phyloP scores from a whole-genome alignment of 2,113 vertebrate genomes.

The Pogonocichla stellata region DNA sequence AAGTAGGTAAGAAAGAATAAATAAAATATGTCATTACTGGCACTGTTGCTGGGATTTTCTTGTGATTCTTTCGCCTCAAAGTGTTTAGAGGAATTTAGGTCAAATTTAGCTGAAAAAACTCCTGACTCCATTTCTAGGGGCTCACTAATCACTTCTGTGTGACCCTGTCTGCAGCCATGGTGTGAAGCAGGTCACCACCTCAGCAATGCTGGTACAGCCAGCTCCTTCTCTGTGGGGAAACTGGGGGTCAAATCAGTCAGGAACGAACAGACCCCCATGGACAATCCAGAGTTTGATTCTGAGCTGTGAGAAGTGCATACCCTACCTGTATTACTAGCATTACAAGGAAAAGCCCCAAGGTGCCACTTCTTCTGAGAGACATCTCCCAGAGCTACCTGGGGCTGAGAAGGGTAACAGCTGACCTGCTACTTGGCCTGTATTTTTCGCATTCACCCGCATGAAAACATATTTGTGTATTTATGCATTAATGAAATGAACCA shows the following conservation, averaged over 20 bases:
- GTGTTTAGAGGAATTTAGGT: neutral
- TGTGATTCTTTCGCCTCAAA: neutral
- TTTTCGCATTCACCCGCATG: neutral
- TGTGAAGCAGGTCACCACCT: neutral
- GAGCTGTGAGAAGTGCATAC: no score
- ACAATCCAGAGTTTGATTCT: neutral
- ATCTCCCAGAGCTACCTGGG: neutral
- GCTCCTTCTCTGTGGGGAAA: neutral
- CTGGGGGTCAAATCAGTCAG: accelerated
- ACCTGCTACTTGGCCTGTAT: neutral
- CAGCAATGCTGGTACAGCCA: neutral
- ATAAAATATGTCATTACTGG: neutral
- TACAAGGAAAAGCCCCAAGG: accelerated
- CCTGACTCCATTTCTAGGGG: neutral
- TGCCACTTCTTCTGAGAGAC: neutral
- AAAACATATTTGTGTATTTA: neutral
- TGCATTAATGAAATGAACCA: neutral
- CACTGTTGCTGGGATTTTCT: neutral
- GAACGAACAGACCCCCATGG: accelerated
- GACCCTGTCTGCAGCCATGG: neutral
- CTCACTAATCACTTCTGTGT: neutral
- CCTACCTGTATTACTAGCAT: no score
- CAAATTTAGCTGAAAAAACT: neutral
- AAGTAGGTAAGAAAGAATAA: neutral
- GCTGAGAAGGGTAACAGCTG: neutral